phyloP scores from a whole-genome alignment of 30 jellyfish, hydroid and myxozoan species.

The Turritopsis rubra region DNA sequence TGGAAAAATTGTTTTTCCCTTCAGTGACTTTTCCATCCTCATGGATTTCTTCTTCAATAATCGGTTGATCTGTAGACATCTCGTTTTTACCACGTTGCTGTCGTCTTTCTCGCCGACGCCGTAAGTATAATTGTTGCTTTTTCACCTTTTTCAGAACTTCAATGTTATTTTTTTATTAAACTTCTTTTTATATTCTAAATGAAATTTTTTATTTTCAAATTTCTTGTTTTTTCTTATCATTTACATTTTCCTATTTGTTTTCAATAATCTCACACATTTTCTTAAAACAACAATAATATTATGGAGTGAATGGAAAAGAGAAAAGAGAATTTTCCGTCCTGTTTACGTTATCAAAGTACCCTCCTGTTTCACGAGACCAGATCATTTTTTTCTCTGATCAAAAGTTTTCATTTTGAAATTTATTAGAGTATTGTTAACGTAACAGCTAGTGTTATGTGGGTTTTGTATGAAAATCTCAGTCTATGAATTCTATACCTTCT shows the following conservation, averaged over 20 bases:
- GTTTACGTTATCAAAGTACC: too few species aligned
- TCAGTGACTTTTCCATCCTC: slow-evolving; percentile 23
- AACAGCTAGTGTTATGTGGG: too few species aligned
- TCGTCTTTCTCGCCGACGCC: background rate
- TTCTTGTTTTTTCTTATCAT: background rate
- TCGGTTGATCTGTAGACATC: background rate
- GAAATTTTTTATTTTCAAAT: background rate
- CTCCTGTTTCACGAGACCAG: too few species aligned
- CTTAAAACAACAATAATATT: background rate
- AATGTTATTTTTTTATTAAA: background rate
- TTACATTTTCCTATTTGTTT: background rate
- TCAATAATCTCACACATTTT: background rate
- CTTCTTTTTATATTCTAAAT: background rate
- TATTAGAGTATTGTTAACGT: too few species aligned
- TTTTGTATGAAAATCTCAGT: too few species aligned
- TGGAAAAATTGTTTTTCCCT: slow-evolving; percentile 51
- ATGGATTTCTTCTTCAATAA: background rate
- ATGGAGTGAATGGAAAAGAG: background rate
- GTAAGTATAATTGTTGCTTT: background rate
- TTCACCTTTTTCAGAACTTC: background rate
- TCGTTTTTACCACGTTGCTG: background rate
- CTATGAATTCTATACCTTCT: too few species aligned
- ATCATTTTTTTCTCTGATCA: too few species aligned
- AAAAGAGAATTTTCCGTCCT: background rate
- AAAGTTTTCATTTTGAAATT: too few species aligned